A percentile compares a stretch with the other conserved stretches of the same genome.
Evolutionary conservation across 2,113 vertebrate genomes (phyloP).

Genomic region (Pogona vitticeps): DNA sequence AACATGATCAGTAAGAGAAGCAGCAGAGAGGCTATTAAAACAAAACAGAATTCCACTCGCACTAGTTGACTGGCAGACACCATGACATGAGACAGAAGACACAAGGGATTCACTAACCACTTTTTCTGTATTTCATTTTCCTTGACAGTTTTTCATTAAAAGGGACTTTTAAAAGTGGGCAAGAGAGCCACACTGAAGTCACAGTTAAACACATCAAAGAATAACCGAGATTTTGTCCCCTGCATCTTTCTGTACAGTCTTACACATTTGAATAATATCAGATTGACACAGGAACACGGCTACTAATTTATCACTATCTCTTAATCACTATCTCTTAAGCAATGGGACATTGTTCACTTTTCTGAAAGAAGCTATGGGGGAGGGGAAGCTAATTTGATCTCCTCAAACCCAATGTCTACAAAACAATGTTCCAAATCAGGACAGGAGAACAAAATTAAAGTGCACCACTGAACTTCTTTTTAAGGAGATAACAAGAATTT

Average conservation of each 20-base stretch:
- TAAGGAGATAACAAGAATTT: background rate
- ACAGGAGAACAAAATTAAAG: background rate
- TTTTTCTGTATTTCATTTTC: conserved; percentile 10
- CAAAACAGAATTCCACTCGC: accelerated
- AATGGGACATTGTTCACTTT: background rate
- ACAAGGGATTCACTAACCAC: background rate
- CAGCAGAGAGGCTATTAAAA: accelerated
- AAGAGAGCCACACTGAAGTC: conserved; percentile 1
- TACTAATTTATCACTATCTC: conserved; percentile 1
- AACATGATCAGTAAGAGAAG: conserved; percentile 3
- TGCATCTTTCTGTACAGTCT: background rate
- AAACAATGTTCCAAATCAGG: conserved; percentile 32
- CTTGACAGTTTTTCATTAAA: conserved; percentile 32
- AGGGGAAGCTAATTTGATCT: background rate
- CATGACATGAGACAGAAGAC: background rate
- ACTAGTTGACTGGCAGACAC: conserved; percentile 1
- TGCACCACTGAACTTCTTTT: background rate
- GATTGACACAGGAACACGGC: background rate
- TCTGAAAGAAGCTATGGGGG: accelerated
- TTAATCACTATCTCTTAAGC: conserved; percentile 8
- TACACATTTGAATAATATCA: conserved; percentile 7
- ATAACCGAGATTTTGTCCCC: background rate
- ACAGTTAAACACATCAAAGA: conserved; percentile 11
- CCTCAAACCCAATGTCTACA: conserved; percentile 6
- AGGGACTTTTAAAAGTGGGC: background rate